A percentile compares a stretch with the other conserved stretches of the same genome.
phyloP scores from a whole-genome alignment of 2,113 vertebrate genomes.

The Gnathonemus echidnorhynchus region DNA sequence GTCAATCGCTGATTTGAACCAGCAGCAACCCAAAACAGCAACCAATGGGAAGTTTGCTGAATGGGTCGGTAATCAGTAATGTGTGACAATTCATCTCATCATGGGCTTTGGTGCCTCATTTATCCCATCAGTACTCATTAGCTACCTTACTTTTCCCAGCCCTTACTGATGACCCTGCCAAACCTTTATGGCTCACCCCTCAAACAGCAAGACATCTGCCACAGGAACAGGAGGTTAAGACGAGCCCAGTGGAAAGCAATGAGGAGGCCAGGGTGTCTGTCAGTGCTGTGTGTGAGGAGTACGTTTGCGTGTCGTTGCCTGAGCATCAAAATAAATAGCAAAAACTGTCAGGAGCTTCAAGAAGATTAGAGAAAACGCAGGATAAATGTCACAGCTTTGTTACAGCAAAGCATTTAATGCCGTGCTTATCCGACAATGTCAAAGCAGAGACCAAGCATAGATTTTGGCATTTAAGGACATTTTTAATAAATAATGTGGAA shows the following conservation, averaged over 20 bases:
- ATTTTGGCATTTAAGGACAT: constrained; percentile 74
- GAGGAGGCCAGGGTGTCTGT: background rate
- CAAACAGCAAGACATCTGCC: background rate
- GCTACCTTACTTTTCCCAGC: background rate
- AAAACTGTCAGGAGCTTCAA: background rate
- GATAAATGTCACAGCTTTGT: constrained; percentile 5
- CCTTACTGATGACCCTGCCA: background rate
- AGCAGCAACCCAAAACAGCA: background rate
- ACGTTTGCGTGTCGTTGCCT: background rate
- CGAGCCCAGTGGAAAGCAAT: background rate
- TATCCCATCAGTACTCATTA: background rate
- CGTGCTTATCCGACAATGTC: background rate
- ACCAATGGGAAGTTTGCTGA: background rate
- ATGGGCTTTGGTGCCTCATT: background rate
- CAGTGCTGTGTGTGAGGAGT: background rate
- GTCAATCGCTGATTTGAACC: background rate
- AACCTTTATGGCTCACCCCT: background rate
- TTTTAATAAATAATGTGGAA: constrained; percentile 91
- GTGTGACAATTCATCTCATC: background rate
- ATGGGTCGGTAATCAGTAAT: background rate
- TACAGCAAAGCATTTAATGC: background rate
- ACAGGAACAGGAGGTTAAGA: background rate
- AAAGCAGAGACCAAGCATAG: constrained; percentile 49
- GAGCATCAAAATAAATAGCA: background rate
- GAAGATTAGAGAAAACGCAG: background rate